Evolutionary conservation across 2,797 vertebrate genomes (phyloP).

Genomic region (Phalloptychus januarius): DNA sequence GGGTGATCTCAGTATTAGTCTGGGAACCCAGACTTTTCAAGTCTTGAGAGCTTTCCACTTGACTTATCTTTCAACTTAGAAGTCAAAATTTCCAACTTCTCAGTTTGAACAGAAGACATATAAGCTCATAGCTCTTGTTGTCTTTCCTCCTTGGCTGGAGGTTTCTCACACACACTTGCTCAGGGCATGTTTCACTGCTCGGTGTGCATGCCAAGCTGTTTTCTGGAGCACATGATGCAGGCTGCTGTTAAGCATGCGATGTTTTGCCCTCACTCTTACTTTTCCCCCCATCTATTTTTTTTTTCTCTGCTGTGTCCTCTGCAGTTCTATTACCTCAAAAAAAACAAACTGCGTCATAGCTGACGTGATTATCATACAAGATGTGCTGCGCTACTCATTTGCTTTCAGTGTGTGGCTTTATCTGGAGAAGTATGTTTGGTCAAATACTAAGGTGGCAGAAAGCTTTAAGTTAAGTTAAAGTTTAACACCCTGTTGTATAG

Average conservation of each 20-base stretch:
- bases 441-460: background rate
- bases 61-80: background rate
- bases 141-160: slow-evolving; percentile 28
- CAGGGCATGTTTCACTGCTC: slow-evolving; percentile 43
- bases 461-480: background rate
- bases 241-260: slow-evolving; percentile 32
- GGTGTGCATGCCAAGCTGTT: slow-evolving; percentile 57
- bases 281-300: background rate
- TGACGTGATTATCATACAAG: slow-evolving; percentile 64
- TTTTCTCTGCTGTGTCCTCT: slow-evolving; percentile 28
- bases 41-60: background rate
- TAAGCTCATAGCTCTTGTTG: slow-evolving; percentile 15
- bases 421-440: background rate
- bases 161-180: slow-evolving; percentile 40
- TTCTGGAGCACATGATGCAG: slow-evolving; percentile 48
- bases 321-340: slow-evolving; percentile 50
- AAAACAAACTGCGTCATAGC: slow-evolving; percentile 53
- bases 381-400: slow-evolving; percentile 39
- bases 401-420: background rate
- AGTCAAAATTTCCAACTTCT: background rate
- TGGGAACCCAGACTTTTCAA: background rate
- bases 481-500: background rate
- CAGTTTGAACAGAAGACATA: slow-evolving; percentile 3
- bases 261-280: slow-evolving; percentile 14
- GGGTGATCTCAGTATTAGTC: background rate